Evolutionary conservation across 2,113 vertebrate species (phyloP).

Genomic region (Bos javanicus): DNA sequence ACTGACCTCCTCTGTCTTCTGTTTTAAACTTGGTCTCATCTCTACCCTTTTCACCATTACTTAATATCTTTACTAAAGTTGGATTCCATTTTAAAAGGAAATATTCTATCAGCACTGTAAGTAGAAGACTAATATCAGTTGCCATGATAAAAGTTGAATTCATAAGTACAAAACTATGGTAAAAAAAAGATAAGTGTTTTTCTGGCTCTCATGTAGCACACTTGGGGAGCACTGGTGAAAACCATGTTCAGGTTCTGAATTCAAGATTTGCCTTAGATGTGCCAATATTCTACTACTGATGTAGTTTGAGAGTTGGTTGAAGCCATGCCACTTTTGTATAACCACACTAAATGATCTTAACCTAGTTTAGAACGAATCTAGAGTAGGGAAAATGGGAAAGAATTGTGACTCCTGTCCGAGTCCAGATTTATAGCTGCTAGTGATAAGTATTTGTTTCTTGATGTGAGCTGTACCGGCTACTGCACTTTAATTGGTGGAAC

Average conservation of each 20-base stretch:
- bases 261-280: not conserved
- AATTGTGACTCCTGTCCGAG: not conserved
- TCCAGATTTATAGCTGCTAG: not conserved
- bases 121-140: not conserved
- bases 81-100: not conserved
- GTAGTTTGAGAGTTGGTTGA: not conserved
- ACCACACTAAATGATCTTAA: not conserved
- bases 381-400: not conserved
- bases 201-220: not conserved
- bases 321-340: rapidly evolving
- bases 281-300: not conserved
- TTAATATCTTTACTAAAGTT: not conserved
- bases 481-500: constrained; percentile 62
- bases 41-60: not conserved
- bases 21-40: not conserved
- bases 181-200: not conserved
- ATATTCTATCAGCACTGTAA: not conserved
- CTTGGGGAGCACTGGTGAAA: not conserved
- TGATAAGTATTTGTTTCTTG: constrained; percentile 52
- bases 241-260: not conserved
- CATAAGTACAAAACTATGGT: not conserved
- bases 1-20: not conserved
- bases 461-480: not conserved
- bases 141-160: not conserved
- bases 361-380: not conserved